Evolutionary conservation across 2,888 invertebrate species (phyloP).

Genomic region (Eupithecia subfuscata): DNA sequence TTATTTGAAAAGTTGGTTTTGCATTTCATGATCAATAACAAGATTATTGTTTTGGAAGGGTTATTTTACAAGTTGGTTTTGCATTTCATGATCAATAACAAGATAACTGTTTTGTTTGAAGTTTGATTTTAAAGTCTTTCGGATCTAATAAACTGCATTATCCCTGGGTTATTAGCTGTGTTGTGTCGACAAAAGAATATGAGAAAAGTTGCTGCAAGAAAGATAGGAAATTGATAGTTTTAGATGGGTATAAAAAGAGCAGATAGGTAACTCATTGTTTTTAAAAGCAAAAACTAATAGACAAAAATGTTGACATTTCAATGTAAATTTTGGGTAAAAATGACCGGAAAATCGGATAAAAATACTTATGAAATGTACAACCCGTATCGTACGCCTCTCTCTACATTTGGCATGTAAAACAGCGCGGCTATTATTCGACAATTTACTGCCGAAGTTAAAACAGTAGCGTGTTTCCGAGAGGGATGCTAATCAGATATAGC

Average conservation of each 20-base stretch:
- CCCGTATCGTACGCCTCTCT: background rate
- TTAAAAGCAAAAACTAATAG: background rate
- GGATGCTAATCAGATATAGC: background rate
- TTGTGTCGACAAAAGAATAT: background rate
- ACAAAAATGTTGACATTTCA: background rate
- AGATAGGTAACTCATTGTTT: background rate
- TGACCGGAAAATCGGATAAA: background rate
- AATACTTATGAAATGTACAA: background rate
- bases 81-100: background rate
- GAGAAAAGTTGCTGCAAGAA: background rate
- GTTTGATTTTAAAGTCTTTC: background rate
- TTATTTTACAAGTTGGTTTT: too few relatives aligned
- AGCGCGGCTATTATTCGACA: constrained; percentile 5
- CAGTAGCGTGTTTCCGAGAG: constrained; percentile 12
- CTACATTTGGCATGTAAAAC: constrained; percentile 21
- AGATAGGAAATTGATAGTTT: background rate
- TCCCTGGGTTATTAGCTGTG: background rate
- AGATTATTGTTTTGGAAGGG: too few relatives aligned
- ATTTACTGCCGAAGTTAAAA: constrained; percentile 27
- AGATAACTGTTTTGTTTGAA: background rate
- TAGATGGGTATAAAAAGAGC: background rate
- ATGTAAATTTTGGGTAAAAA: background rate
- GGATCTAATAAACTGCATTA: background rate
- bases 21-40: background rate
- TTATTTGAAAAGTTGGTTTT: constrained; percentile 2